These are phyloP conservation scores for Cryptops parisi DNA, from an alignment of 2,888 invertebrate species.

Conservation along the genomic window DNA sequence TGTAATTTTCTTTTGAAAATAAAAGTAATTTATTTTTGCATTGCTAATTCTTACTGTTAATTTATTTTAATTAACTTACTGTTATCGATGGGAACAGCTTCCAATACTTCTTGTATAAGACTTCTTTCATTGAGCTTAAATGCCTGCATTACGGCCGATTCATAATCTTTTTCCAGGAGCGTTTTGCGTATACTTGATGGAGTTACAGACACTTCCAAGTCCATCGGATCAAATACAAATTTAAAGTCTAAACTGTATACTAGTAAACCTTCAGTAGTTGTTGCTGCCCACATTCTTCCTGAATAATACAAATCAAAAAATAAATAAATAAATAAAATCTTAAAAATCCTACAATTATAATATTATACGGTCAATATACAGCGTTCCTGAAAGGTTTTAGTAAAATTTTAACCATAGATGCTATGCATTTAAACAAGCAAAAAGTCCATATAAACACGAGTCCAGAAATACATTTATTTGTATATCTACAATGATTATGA, in stretches of 20 bases:
- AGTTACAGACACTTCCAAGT: constrained; percentile 69
- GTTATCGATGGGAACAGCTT: constrained; percentile 57
- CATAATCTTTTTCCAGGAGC: constrained; percentile 43
- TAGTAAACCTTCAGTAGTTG: constrained; percentile 87
- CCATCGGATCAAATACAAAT: constrained; percentile 83
- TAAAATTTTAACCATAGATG: too few species aligned
- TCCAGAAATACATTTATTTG: too few species aligned
- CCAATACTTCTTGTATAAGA: constrained; percentile 63
- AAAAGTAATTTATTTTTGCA: constrained; percentile 8
- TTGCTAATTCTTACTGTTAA: not conserved
- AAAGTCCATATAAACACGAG: too few species aligned
- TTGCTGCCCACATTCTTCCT: constrained; percentile 81
- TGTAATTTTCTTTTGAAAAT: constrained; percentile 11
- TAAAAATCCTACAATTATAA: not conserved
- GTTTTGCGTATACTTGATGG: constrained; percentile 50
- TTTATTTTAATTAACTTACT: constrained; percentile 42
- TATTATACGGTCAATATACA: not conserved
- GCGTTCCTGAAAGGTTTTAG: too few species aligned
- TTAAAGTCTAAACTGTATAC: constrained; percentile 67
- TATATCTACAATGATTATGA: too few species aligned
- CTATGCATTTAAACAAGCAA: too few species aligned
- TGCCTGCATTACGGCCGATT: constrained; percentile 62
- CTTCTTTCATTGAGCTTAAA: constrained; percentile 66
- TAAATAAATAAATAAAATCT: too few species aligned
- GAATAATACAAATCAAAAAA: constrained; percentile 16